Conservation (phyloP, 2,888 invertebrate species). For the Tortricodes alternella region DNA sequence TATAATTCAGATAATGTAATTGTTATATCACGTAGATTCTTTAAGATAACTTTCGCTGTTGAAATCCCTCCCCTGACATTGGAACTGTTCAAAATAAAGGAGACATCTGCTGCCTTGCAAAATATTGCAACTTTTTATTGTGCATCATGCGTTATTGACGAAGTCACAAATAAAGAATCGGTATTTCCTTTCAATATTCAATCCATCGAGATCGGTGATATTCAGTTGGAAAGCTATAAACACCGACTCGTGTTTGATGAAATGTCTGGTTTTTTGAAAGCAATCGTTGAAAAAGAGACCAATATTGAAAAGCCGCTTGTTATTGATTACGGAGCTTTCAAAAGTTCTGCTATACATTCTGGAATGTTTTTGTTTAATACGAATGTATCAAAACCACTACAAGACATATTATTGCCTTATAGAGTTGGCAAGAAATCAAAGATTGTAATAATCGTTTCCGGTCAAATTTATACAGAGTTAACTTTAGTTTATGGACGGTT, state of each 20-base stretch:
- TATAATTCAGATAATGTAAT: slow-evolving; percentile 54
- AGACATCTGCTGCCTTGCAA: slow-evolving; percentile 53
- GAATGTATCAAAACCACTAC: slow-evolving; percentile 89
- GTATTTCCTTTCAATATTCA: slow-evolving; percentile 76
- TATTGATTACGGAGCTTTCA: slow-evolving; percentile 92
- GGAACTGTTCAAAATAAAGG: slow-evolving; percentile 84
- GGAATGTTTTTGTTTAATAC: slow-evolving; percentile 98
- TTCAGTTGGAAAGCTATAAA: slow-evolving; percentile 91
- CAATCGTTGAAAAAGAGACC: slow-evolving; percentile 85
- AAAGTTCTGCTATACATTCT: slow-evolving; percentile 92
- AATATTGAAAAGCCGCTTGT: slow-evolving; percentile 53
- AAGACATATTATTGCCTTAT: slow-evolving; percentile 89
- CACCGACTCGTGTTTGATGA: slow-evolving; percentile 92
- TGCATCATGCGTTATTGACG: slow-evolving; percentile 53
- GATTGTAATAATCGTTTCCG: slow-evolving; percentile 89
- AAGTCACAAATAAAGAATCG: slow-evolving; percentile 36
- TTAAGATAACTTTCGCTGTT: slow-evolving; percentile 87
- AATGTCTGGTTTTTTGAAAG: slow-evolving; percentile 89
- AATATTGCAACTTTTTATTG: slow-evolving; percentile 67
- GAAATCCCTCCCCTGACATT: slow-evolving; percentile 90
- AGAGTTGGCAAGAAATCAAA: slow-evolving; percentile 81
- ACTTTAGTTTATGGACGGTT: slow-evolving; percentile 90
- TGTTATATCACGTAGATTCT: slow-evolving; percentile 71
- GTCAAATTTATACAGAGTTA: slow-evolving; percentile 91
- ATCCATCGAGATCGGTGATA: slow-evolving; percentile 88